A percentile compares a stretch with the other conserved stretches of the same genome.
Evolutionary conservation across 2,797 vertebrate species (phyloP).

Genomic region (Halcyon chelicuti): DNA sequence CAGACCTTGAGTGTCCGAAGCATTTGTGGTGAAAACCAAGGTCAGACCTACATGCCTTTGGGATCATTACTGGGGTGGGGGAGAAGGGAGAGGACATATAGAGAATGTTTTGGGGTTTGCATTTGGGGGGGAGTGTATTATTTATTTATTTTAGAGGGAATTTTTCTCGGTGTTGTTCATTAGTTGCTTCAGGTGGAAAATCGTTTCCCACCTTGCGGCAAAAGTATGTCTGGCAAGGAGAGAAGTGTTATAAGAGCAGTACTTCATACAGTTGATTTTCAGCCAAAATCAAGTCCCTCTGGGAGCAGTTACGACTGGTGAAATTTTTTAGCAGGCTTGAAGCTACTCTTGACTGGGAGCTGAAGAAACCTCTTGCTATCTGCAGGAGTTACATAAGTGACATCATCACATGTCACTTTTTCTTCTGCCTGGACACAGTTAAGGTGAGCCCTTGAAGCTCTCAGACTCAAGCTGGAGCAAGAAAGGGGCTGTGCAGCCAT

Average conservation of each 20-base stretch:
- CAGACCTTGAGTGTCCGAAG: not conserved
- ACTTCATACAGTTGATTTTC: conserved; percentile 31
- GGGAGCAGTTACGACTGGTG: not conserved
- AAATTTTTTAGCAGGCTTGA: not conserved
- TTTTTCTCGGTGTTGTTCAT: not conserved
- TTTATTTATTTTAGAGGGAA: not conserved
- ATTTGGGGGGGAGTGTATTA: too few species aligned
- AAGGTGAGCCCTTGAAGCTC: not conserved
- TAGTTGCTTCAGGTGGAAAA: conserved; percentile 22
- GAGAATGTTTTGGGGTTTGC: not conserved
- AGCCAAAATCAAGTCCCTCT: conserved; percentile 6
- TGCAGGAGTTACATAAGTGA: not conserved
- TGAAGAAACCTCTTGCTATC: not conserved
- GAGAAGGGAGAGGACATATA: not conserved
- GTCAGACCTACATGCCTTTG: not conserved
- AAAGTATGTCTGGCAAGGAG: conserved; percentile 28
- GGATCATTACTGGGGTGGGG: not conserved
- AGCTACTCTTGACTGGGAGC: not conserved
- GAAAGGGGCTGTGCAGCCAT: not conserved
- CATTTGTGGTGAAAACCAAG: conserved; percentile 14
- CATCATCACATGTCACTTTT: not conserved
- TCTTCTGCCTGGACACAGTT: not conserved
- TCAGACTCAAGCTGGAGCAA: not conserved
- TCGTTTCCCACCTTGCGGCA: conserved; percentile 11
- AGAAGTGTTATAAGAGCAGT: conserved; percentile 13